Evolutionary conservation across 2,888 invertebrate genomes (phyloP), one percentile per base, ranked within the genome.

Genomic region (Caenorhabditis virilis): DNA sequence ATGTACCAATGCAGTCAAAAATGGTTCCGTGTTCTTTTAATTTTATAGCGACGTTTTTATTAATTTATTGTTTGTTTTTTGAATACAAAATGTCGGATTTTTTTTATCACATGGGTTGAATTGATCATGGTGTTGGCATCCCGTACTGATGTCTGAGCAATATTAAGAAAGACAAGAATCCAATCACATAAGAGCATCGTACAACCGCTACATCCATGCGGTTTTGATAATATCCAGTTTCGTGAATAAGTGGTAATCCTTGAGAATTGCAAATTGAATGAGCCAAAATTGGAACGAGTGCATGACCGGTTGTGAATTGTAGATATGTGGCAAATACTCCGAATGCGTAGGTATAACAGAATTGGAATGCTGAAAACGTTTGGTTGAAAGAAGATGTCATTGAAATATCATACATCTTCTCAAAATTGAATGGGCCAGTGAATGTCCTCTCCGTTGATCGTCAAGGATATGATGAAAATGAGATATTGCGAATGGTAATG

Each of bases 311-410:
- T 2, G 55, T 63, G n/a, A 70, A 47, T 57, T 78, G 77, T 15
- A 83, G 62, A 39, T 70, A 77, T 1, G 80, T 78, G 11, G 82
- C 78, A 48, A 83, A 83, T 7, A 66, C 72, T 7, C 83, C 83
- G 53, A 83, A 83, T 6, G 78, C 42, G 60, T 83, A 83, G 7
- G 83, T 80, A 66, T 83, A 83, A n/a, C 50, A 51, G 27, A 75
- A 75, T 77, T 83, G 83, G 58, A 83, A 78, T 1, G 53, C 78
- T 80, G 56, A 42, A 76, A 67, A 33, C 3, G 20, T 18, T 20
- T 16, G 27, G 45, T 38, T 9, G 35, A 33, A 16, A 27, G 18
- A 38, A 53, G 36, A 26, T 46, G 13, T 50, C 39, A 39, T 20
- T 39, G 15, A 27, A 30, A 18, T 33, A 13, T 7, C 18, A 20